phyloP scores from a whole-genome alignment of 2,113 vertebrate genomes.

The Furnarius figulus region DNA sequence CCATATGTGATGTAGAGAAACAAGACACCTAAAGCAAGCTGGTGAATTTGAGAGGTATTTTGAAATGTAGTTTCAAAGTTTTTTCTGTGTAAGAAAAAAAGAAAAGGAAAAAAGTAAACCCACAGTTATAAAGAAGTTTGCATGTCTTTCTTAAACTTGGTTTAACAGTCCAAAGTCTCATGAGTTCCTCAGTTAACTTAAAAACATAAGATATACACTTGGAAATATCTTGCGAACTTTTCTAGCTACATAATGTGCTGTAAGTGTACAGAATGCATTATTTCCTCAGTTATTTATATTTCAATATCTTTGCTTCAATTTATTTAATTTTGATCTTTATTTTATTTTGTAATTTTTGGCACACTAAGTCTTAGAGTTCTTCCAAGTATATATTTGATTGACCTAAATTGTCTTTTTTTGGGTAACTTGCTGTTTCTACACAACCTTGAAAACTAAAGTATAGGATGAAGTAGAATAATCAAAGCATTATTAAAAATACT shows the following conservation, averaged over 20 bases:
- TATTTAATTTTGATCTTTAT: neutral
- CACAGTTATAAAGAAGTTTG: neutral
- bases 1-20: neutral
- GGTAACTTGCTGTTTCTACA: neutral
- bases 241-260: neutral
- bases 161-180: neutral
- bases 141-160: neutral
- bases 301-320: neutral
- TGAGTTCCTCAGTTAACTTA: neutral
- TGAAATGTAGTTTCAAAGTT: neutral
- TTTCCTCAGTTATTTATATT: neutral
- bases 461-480: slow-evolving; percentile 27
- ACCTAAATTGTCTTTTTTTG: slow-evolving; percentile 33
- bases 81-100: neutral
- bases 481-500: slow-evolving; percentile 5
- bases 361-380: neutral
- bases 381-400: neutral
- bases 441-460: slow-evolving; percentile 37
- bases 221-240: neutral
- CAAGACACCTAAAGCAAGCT: neutral
- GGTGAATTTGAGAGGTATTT: neutral
- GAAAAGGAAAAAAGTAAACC: accelerated
- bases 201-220: neutral
- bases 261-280: neutral
- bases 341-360: slow-evolving; percentile 3